Conservation (phyloP, 2,797 vertebrate genomes). For the Vultur gryphus region DNA sequence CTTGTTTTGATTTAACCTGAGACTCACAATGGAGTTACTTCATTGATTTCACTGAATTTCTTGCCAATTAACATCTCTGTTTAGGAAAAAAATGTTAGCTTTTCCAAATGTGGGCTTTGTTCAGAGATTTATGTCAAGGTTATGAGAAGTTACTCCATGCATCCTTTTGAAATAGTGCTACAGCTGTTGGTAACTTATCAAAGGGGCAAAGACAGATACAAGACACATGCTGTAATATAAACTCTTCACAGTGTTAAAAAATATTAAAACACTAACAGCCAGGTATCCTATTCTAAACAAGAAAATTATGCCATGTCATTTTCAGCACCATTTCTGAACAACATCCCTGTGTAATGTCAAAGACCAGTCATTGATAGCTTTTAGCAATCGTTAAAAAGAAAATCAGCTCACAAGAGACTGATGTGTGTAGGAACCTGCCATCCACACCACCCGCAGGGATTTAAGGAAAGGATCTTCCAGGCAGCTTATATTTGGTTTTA, state of each 20-base stretch:
- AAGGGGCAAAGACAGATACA: background rate
- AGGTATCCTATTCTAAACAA: background rate
- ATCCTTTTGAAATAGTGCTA: background rate
- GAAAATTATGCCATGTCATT: background rate
- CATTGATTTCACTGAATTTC: background rate
- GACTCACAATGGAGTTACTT: background rate
- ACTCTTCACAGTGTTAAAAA: background rate
- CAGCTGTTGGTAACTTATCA: background rate
- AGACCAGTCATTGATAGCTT: background rate
- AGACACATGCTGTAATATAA: background rate
- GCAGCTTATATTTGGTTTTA: background rate
- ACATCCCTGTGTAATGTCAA: background rate
- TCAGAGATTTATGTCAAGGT: background rate
- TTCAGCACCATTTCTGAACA: background rate
- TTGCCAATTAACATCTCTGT: background rate
- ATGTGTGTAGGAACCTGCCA: background rate
- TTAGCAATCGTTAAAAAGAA: background rate
- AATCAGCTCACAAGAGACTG: background rate
- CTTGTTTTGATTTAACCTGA: background rate
- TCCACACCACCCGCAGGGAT: background rate
- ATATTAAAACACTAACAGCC: background rate
- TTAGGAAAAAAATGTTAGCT: background rate
- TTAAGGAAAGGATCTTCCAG: background rate
- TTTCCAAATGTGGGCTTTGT: background rate
- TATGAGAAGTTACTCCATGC: background rate